Evolutionary conservation across 2,113 vertebrate species (phyloP).

Genomic region (Antigone vipio): DNA sequence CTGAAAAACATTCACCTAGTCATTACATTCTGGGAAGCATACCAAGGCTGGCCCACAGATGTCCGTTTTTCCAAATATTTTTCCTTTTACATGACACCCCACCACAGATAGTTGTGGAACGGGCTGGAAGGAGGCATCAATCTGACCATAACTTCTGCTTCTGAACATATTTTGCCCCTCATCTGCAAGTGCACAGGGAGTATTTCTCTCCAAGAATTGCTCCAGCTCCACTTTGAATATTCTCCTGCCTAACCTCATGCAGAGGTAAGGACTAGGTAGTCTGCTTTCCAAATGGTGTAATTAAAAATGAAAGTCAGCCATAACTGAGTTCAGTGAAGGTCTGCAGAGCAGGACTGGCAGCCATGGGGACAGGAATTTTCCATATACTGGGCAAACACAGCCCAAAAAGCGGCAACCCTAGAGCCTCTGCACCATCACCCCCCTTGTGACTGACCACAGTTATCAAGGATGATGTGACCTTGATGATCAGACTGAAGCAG

Average conservation of each 20-base stretch:
- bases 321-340: not conserved
- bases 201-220: not conserved
- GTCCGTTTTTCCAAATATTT: slow-evolving; percentile 55
- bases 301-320: not conserved
- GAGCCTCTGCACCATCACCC: not conserved
- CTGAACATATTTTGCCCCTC: slow-evolving; percentile 6
- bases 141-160: slow-evolving; percentile 27
- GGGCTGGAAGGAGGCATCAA: slow-evolving; percentile 26
- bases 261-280: not conserved
- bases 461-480: not conserved
- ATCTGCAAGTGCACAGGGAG: not conserved
- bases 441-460: not conserved
- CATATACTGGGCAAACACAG: not conserved
- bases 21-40: slow-evolving; percentile 62
- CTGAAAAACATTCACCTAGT: slow-evolving; percentile 68
- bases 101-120: slow-evolving; percentile 52
- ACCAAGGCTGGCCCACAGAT: slow-evolving; percentile 61
- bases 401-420: not conserved
- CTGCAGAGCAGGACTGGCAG: not conserved
- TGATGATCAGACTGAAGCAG: not conserved
- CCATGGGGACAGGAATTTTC: not conserved
- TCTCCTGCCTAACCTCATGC: not conserved
- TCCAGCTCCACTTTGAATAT: not conserved
- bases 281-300: not conserved
- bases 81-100: slow-evolving; percentile 60